A percentile compares a stretch with the other conserved stretches of the same genome.
Evolutionary conservation across 2,797 vertebrate species (phyloP).

Genomic region (Apogon hyalosoma): DNA sequence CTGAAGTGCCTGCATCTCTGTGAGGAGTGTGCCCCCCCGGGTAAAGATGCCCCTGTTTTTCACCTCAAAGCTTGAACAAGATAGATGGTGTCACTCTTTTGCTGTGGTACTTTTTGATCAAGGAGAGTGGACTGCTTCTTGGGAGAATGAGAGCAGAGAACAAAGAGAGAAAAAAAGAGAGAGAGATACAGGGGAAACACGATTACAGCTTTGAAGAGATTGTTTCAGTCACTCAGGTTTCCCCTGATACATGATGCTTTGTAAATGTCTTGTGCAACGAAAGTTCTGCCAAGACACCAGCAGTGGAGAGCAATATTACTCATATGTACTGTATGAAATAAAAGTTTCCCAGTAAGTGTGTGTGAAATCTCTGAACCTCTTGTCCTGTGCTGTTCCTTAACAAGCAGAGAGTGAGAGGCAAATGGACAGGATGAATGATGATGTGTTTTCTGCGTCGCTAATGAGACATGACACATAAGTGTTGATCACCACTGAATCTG

Average conservation of each 20-base stretch:
- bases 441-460: slow-evolving; percentile 61
- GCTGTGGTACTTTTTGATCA: slow-evolving; percentile 55
- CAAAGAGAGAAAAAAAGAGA: slow-evolving; percentile 19
- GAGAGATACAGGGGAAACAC: slow-evolving; percentile 14
- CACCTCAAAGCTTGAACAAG: slow-evolving; percentile 57
- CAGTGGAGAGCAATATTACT: slow-evolving; percentile 34
- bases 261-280: slow-evolving; percentile 45
- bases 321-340: slow-evolving; percentile 43
- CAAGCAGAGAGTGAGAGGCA: slow-evolving; percentile 32
- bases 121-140: slow-evolving; percentile 40
- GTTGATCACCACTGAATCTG: slow-evolving; percentile 49
- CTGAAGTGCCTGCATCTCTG: slow-evolving; percentile 26
- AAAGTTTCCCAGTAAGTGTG: slow-evolving; percentile 43
- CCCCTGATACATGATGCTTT: slow-evolving; percentile 34
- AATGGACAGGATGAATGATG: slow-evolving; percentile 51
- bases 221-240: slow-evolving; percentile 33
- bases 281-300: slow-evolving; percentile 30
- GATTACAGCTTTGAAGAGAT: slow-evolving; percentile 50
- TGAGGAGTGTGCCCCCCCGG: slow-evolving; percentile 29
- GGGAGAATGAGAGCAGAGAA: slow-evolving; percentile 27
- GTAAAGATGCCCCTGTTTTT: slow-evolving; percentile 60
- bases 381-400: slow-evolving; percentile 42
- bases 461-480: slow-evolving; percentile 71
- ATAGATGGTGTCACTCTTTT: slow-evolving; percentile 54
- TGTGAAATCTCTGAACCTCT: slow-evolving; percentile 55